phyloP scores from a whole-genome alignment of 2,797 vertebrate species.

The Anableps anableps region DNA sequence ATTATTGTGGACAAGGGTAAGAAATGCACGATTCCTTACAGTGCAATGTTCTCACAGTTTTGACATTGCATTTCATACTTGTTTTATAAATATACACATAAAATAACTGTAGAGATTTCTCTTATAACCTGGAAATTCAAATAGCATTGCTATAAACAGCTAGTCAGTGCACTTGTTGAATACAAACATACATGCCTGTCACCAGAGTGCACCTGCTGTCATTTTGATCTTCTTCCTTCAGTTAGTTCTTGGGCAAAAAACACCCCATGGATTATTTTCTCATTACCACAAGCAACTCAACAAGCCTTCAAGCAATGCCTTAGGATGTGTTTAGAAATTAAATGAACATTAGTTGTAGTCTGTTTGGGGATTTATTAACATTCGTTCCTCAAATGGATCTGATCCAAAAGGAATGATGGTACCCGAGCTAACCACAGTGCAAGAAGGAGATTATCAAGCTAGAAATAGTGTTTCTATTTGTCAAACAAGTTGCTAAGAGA shows the following conservation, averaged over 20 bases:
- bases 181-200: not conserved
- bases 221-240: conserved; percentile 19
- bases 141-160: not conserved
- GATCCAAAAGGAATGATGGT: conserved; percentile 42
- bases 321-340: conserved; percentile 72
- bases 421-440: conserved; percentile 44
- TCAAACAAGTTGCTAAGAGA: conserved; percentile 12
- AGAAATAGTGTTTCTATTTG: not conserved
- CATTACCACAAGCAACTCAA: conserved; percentile 54
- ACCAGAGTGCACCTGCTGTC: not conserved
- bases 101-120: not conserved
- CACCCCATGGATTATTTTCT: conserved; percentile 41
- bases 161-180: not conserved
- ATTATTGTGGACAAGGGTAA: conserved; percentile 94
- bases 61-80: not conserved
- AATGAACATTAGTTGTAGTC: conserved; percentile 65
- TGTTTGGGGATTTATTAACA: conserved; percentile 57
- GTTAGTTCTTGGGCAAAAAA: conserved; percentile 16
- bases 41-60: not conserved
- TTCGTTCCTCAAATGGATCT: conserved; percentile 29
- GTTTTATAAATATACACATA: not conserved
- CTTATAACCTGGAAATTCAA: not conserved
- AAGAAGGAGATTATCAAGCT: conserved; percentile 42
- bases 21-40: not conserved
- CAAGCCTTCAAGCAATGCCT: conserved; percentile 65